phyloP scores from a whole-genome alignment of 2,888 invertebrate genomes.

The Dicycla oo region DNA sequence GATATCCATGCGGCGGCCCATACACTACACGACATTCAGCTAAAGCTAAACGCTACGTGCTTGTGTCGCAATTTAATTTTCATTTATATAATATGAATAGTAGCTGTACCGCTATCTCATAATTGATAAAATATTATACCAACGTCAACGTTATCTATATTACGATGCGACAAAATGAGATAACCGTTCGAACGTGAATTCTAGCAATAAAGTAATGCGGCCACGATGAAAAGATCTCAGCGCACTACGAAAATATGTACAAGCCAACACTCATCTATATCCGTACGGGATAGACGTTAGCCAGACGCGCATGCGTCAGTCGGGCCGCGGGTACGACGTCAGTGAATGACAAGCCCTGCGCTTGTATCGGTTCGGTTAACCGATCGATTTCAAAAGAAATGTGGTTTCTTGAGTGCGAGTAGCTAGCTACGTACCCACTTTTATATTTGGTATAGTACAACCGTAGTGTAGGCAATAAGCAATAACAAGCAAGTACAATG shows the following conservation, averaged over 20 bases:
- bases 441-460: slow-evolving; percentile 48
- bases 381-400: slow-evolving; percentile 88
- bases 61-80: slow-evolving; percentile 85
- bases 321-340: slow-evolving; percentile 82
- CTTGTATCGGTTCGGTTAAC: slow-evolving; percentile 81
- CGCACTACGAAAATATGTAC: slow-evolving; percentile 82
- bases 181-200: slow-evolving; percentile 82
- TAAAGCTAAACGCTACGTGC: slow-evolving; percentile 75
- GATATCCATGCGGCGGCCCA: slow-evolving; percentile 72
- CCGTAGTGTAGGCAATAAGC: slow-evolving; percentile 26
- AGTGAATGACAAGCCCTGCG: slow-evolving; percentile 88
- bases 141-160: slow-evolving; percentile 84
- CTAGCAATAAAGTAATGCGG: slow-evolving; percentile 81
- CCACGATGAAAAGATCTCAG: slow-evolving; percentile 83
- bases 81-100: slow-evolving; percentile 83
- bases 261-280: slow-evolving; percentile 84
- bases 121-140: slow-evolving; percentile 86
- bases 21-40: slow-evolving; percentile 74
- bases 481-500: slow-evolving; percentile 14
- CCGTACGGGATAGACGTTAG: slow-evolving; percentile 87
- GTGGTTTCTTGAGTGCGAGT: slow-evolving; percentile 71
- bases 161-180: slow-evolving; percentile 88
- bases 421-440: slow-evolving; percentile 51
- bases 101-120: slow-evolving; percentile 82
- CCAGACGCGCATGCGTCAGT: slow-evolving; percentile 90